A percentile compares a stretch with the other conserved stretches of the same genome.
phyloP scores from a whole-genome alignment of 2,888 invertebrate species.

The Cyaniris semiargus region DNA sequence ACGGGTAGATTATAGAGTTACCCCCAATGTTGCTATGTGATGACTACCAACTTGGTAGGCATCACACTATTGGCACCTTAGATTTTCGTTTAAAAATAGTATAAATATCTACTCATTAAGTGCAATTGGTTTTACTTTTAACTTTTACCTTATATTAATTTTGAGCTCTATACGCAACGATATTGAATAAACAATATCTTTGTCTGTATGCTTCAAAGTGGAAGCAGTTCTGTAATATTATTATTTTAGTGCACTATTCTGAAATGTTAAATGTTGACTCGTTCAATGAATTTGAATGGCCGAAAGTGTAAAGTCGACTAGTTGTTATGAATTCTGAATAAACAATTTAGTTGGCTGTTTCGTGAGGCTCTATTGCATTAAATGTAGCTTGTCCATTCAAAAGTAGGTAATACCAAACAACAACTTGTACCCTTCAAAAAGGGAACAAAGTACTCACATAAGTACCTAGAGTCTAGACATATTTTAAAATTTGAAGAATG shows the following conservation, averaged over 20 bases:
- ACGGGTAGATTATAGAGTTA: too few species aligned
- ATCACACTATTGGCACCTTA: too few species aligned
- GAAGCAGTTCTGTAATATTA: not conserved
- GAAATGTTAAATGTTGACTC: constrained; percentile 14
- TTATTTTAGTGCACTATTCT: not conserved
- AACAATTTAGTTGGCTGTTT: constrained; percentile 5
- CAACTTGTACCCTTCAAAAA: too few species aligned
- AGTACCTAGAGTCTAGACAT: too few species aligned
- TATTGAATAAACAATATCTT: not conserved
- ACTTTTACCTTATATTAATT: not conserved
- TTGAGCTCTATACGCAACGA: not conserved
- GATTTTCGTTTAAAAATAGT: too few species aligned
- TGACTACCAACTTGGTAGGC: too few species aligned
- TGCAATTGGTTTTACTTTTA: too few species aligned
- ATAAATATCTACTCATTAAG: too few species aligned
- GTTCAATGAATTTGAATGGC: constrained; percentile 19
- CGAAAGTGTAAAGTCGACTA: constrained; percentile 13
- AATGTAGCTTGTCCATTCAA: not conserved
- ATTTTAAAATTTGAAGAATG: too few species aligned
- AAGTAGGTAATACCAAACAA: too few species aligned
- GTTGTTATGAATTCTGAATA: constrained; percentile 19
- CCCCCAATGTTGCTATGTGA: too few species aligned
- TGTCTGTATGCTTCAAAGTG: not conserved
- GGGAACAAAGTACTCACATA: too few species aligned
- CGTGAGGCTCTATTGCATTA: not conserved